Base-by-base conservation (phyloP, 1,140 invertebrate genomes). In the Scaptomyza hsui region DNA sequence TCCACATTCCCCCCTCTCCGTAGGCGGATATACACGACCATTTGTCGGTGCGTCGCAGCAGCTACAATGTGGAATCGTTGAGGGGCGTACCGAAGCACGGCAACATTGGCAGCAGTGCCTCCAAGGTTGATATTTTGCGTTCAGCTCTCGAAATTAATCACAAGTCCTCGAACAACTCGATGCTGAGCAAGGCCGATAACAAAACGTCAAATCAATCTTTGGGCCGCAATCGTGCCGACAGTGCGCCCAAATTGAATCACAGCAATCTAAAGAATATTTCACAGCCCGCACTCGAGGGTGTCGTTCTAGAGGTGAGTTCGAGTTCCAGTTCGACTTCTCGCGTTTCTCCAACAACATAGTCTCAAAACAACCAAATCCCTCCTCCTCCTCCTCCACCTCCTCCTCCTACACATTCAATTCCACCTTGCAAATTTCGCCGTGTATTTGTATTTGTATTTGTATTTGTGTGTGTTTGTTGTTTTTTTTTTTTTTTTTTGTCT, bases 111-210 rank as follows among this genome's bases (percentile, higher is more conserved):
- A 94, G 93, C 26, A 94, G 93, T 18, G 92, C 93, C 7, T 94
- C 94, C 12, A 95, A 94, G 79, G 94, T 94, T 53, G 94, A 95
- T 89, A 90, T 94, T 39, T 89, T 95, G 12, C 92, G 94, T 44
- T 95, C 94, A 9, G 93, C 94, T 0, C 78, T 94, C 16, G 94
- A 95, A 90, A 94, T 95, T 69, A 94, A 93, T 79, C 92, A 94
- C 78, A 92, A 91, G 75, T 85, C 82, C 71, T 92, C 91, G 71
- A 91, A 92, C 83, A 79, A 91, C 74, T 91, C 91, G 56, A 89
- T 91, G 61, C 71, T 90, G 70, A 89, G 89, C 72, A 91, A 86
- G 71, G 91, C 89, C 62, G 91, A 92, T 86, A 92, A 92, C 74
- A 91, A 92, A 76, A 92, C 91, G 72, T 92, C 92, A 75, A 92